phyloP scores from a whole-genome alignment of 2,113 vertebrate genomes.

The Myocastor coypus region DNA sequence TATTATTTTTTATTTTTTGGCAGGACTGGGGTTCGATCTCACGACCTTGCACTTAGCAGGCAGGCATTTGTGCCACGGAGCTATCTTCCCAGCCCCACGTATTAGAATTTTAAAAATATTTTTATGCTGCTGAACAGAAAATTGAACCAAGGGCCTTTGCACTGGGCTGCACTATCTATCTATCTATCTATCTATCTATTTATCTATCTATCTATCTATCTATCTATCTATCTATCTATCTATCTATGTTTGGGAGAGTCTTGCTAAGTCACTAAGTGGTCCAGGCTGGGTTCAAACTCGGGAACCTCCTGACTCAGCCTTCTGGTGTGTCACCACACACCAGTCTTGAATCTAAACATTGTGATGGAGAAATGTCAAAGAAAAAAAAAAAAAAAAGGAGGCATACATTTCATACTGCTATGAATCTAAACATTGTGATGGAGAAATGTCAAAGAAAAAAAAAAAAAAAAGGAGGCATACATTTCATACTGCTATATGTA shows the following conservation, averaged over 20 bases:
- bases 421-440: neutral
- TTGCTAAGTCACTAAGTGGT: neutral
- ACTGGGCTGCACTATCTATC: neutral
- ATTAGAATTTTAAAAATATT: neutral
- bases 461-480: neutral
- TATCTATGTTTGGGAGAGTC: neutral
- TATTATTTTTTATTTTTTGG: too few species aligned
- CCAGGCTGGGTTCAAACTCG: neutral
- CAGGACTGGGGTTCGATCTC: too few species aligned
- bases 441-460: neutral
- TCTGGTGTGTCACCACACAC: too few species aligned
- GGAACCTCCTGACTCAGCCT: neutral
- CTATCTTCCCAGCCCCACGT: too few species aligned
- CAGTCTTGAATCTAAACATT: neutral
- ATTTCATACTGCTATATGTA: neutral
- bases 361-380: neutral
- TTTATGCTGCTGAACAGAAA: neutral
- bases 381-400: neutral
- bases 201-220: too few species aligned
- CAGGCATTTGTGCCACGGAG: too few species aligned
- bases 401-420: neutral
- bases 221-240: too few species aligned
- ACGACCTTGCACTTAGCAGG: too few species aligned
- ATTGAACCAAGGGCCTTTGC: neutral
- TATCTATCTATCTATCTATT: too few species aligned